phyloP scores from a whole-genome alignment of 2,797 vertebrate species.

The Parotocinclus haroldoi region DNA sequence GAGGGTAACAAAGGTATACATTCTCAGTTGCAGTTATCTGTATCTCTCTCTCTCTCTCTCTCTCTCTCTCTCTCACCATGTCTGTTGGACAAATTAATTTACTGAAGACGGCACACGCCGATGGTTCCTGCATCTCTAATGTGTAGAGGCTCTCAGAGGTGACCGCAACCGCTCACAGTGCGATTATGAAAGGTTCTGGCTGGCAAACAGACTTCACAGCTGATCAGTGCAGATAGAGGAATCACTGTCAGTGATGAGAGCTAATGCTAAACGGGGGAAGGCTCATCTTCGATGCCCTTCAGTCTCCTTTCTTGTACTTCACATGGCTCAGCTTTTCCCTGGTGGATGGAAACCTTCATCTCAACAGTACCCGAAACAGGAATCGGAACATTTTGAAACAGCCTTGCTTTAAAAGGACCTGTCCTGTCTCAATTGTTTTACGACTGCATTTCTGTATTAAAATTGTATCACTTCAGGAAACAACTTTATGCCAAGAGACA shows the following conservation, averaged over 20 bases:
- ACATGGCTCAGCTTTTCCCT: constrained; percentile 27
- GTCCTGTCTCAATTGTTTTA: neutral
- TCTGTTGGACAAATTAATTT: neutral
- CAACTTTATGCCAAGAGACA: too few relatives aligned
- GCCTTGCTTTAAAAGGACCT: neutral
- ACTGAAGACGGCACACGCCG: neutral
- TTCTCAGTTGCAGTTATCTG: neutral
- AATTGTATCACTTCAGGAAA: too few relatives aligned
- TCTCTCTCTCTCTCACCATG: neutral
- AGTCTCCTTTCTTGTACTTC: constrained; percentile 37
- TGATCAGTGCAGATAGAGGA: constrained; percentile 44
- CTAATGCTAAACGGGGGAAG: constrained; percentile 41
- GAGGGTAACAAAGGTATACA: neutral
- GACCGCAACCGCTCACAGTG: constrained; percentile 10
- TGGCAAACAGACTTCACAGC: constrained; percentile 27
- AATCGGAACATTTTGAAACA: too few relatives aligned
- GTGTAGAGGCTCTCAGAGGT: constrained; percentile 9
- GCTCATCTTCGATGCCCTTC: constrained; percentile 36
- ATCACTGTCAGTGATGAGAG: constrained; percentile 44
- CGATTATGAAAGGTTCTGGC: constrained; percentile 24
- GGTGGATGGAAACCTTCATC: constrained; percentile 3
- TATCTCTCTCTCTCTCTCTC: neutral
- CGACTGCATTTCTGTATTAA: too few relatives aligned
- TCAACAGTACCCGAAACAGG: neutral
- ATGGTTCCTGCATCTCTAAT: neutral